Percentiles rank a stretch among this genome's conserved stretches.
phyloP scores from a whole-genome alignment of 2,888 invertebrate genomes.

The Cheilosia impressa region DNA sequence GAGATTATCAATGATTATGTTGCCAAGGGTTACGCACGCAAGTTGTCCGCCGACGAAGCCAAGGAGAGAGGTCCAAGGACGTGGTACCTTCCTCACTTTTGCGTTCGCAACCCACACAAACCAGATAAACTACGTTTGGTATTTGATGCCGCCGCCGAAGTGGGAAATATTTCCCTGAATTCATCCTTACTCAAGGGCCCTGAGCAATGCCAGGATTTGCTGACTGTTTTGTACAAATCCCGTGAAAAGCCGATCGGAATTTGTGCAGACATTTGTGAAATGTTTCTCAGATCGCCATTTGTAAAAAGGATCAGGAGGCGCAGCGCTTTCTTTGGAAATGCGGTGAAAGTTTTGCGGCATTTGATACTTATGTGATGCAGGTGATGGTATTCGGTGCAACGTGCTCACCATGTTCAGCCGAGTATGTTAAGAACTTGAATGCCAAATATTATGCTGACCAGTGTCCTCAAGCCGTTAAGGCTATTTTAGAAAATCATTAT shows the following conservation, averaged over 20 bases:
- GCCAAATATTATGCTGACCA: neutral
- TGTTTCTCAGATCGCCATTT: slow-evolving; percentile 76
- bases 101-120: neutral
- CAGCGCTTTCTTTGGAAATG: neutral
- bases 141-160: neutral
- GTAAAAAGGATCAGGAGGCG: neutral
- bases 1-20: neutral
- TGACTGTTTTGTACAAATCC: slow-evolving; percentile 77
- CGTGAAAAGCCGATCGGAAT: slow-evolving; percentile 76
- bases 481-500: slow-evolving; percentile 47
- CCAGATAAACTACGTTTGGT: neutral
- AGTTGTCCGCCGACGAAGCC: neutral
- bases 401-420: neutral
- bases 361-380: neutral
- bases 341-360: neutral
- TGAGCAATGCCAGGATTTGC: slow-evolving; percentile 73
- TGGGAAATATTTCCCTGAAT: neutral
- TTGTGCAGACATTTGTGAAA: slow-evolving; percentile 79
- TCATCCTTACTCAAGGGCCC: slow-evolving; percentile 76
- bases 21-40: neutral
- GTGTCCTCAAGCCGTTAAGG: slow-evolving; percentile 10
- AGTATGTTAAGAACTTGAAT: neutral
- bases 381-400: neutral
- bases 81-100: neutral
- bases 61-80: neutral